Percentiles rank a stretch among this genome's conserved stretches.
Conservation (phyloP, 2,113 vertebrate genomes). For the Reinhardtius hippoglossoides region DNA sequence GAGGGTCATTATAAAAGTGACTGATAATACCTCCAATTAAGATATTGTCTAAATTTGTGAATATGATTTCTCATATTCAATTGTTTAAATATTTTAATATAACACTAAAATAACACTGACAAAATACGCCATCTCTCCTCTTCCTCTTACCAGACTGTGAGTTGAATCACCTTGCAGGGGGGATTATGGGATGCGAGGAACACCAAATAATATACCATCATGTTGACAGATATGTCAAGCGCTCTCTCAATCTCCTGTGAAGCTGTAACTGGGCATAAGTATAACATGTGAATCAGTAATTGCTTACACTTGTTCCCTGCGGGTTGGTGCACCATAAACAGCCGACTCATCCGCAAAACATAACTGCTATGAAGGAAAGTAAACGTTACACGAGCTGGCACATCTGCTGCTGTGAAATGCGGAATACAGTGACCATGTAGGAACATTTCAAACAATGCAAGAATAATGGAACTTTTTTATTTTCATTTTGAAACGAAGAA, state of each 20-base stretch:
- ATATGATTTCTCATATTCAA: no score
- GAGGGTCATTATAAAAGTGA: background rate
- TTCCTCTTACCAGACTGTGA: conserved; percentile 42
- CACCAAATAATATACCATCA: conserved; percentile 61
- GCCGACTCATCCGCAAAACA: background rate
- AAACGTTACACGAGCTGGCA: background rate
- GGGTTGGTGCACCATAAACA: conserved; percentile 34
- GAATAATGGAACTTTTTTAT: conserved; percentile 9
- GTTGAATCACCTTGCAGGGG: conserved; percentile 42
- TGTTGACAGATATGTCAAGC: conserved; percentile 62
- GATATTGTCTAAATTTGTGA: background rate
- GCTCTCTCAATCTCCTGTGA: conserved; percentile 46
- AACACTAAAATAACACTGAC: conserved; percentile 27
- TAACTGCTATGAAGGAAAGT: conserved; percentile 8
- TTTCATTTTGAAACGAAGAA: conserved; percentile 10
- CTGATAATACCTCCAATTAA: background rate
- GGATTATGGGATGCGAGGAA: conserved; percentile 66
- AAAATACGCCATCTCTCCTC: conserved; percentile 19
- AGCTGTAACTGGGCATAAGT: conserved; percentile 45
- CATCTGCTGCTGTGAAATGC: background rate
- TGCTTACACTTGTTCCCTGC: conserved; percentile 19
- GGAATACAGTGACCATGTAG: conserved; percentile 15
- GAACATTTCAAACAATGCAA: conserved; percentile 45
- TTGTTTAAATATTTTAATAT: background rate
- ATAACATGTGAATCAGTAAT: conserved; percentile 49